Percentiles rank a stretch among this genome's conserved stretches.
phyloP scores from a whole-genome alignment of 2,113 vertebrate genomes.

The Lophura nycthemera region DNA sequence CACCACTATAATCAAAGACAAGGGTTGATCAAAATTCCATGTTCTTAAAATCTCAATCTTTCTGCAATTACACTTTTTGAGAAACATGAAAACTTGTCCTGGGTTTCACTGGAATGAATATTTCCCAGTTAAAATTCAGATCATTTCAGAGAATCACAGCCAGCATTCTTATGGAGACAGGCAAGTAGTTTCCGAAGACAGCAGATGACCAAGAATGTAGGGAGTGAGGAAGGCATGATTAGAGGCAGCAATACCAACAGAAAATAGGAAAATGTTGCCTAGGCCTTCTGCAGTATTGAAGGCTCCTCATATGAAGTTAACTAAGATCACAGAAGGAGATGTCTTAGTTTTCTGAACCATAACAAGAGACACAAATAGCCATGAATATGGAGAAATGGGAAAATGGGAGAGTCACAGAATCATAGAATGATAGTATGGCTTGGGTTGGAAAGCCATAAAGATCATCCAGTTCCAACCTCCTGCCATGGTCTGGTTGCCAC shows the following conservation, averaged over 20 bases:
- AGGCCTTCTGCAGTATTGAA: not conserved
- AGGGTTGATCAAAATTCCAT: not conserved
- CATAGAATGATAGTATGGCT: too few species aligned
- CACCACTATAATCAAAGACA: not conserved
- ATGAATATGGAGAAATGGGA: not conserved
- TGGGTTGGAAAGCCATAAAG: too few species aligned
- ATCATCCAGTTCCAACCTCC: too few species aligned
- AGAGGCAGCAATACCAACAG: not conserved
- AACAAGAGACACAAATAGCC: not conserved
- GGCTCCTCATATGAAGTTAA: not conserved
- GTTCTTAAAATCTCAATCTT: fast-evolving
- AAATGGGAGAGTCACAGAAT: too few species aligned
- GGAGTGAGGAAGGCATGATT: not conserved
- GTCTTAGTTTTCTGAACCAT: not conserved
- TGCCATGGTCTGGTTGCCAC: too few species aligned
- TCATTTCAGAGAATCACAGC: not conserved
- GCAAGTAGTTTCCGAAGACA: not conserved
- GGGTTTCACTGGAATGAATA: not conserved
- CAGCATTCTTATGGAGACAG: not conserved
- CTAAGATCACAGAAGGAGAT: not conserved
- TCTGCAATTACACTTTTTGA: not conserved
- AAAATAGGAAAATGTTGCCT: not conserved
- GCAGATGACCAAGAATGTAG: not conserved
- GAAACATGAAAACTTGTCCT: not conserved
- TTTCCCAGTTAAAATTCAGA: not conserved